phyloP scores from a whole-genome alignment of 2,113 vertebrate species.

The Lutjanus erythropterus region DNA sequence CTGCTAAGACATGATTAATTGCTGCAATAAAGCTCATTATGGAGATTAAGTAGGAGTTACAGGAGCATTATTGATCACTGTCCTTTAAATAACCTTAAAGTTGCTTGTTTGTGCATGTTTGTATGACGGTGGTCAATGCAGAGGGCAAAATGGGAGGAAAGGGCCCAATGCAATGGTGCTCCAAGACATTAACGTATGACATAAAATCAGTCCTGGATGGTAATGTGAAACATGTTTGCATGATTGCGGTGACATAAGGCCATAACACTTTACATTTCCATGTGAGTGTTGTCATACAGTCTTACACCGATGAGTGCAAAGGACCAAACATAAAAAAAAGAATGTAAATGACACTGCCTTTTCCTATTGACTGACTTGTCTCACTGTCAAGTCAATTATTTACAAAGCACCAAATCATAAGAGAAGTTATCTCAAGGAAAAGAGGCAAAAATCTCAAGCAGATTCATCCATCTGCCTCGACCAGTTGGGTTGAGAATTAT shows the following conservation, averaged over 20 bases:
- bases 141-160: slow-evolving; percentile 68
- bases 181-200: slow-evolving; percentile 36
- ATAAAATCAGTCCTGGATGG: slow-evolving; percentile 32
- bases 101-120: slow-evolving; percentile 83
- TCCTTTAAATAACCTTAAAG: slow-evolving; percentile 87
- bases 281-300: background rate
- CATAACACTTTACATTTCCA: slow-evolving; percentile 17
- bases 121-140: slow-evolving; percentile 74
- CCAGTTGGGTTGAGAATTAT: no score
- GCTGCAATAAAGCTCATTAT: slow-evolving; percentile 87
- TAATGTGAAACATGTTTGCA: slow-evolving; percentile 29
- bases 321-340: slow-evolving; percentile 7
- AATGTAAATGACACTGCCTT: background rate
- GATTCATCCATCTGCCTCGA: no score
- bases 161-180: slow-evolving; percentile 39
- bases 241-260: slow-evolving; percentile 32
- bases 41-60: slow-evolving; percentile 87
- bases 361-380: background rate
- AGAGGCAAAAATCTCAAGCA: no score
- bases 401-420: no score
- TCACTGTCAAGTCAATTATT: no score
- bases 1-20: slow-evolving; percentile 85
- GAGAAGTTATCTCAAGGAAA: no score
- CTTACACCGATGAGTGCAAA: slow-evolving; percentile 25
- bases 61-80: slow-evolving; percentile 86